Evolutionary conservation across 2,888 invertebrate species (phyloP).

Genomic region (Caenorhabditis doughertyi): DNA sequence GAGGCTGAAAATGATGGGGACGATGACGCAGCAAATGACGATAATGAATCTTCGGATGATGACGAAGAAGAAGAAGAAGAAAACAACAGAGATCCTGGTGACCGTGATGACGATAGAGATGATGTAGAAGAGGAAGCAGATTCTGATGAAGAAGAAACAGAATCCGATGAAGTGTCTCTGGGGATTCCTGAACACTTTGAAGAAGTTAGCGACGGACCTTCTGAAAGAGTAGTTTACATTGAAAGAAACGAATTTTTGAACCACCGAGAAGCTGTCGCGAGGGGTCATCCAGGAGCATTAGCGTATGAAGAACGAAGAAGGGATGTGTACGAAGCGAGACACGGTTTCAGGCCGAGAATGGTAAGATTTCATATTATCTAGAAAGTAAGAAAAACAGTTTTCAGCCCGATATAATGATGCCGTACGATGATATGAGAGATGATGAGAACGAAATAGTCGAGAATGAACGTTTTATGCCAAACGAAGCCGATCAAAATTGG

Average conservation of each 20-base stretch:
- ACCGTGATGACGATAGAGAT: constrained; percentile 9
- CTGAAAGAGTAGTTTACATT: constrained; percentile 32
- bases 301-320: constrained; percentile 26
- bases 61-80: constrained; percentile 36
- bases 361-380: neutral
- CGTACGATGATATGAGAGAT: constrained; percentile 48
- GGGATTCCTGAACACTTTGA: constrained; percentile 12
- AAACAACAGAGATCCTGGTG: constrained; percentile 33
- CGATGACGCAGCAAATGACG: constrained; percentile 35
- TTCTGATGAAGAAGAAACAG: constrained; percentile 36
- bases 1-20: constrained; percentile 49
- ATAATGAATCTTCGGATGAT: constrained; percentile 31
- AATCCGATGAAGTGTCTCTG: constrained; percentile 1
- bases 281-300: constrained; percentile 19
- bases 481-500: neutral
- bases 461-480: constrained; percentile 2
- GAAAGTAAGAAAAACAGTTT: neutral
- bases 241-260: constrained; percentile 22
- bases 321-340: constrained; percentile 21
- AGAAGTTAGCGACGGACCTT: constrained; percentile 26
- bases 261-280: constrained; percentile 30
- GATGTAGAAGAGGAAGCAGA: constrained; percentile 41
- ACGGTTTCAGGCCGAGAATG: constrained; percentile 36
- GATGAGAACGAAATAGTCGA: constrained; percentile 51
- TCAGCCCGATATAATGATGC: constrained; percentile 20